Percentiles rank a stretch among this genome's conserved stretches.
These are phyloP conservation scores for Cheilosia vernalis DNA, from an alignment of 2,888 invertebrate genomes.

Conservation along the genomic window DNA sequence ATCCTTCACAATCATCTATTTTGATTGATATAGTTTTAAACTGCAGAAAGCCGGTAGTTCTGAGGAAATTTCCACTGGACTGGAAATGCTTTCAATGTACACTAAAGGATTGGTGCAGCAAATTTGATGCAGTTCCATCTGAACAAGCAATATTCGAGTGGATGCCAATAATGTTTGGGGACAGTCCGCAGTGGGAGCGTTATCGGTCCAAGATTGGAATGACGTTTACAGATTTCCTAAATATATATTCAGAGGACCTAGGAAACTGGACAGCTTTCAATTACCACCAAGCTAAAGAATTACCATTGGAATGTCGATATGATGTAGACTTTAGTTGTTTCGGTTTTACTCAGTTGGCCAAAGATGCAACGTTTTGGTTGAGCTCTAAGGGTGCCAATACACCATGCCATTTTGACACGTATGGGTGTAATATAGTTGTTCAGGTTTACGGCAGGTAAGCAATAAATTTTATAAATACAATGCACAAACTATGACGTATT, in stretches of 20 bases:
- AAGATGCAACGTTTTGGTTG: conserved; percentile 94
- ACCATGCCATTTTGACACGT: conserved; percentile 96
- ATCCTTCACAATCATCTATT: background rate
- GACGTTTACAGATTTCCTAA: conserved; percentile 87
- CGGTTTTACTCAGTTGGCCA: conserved; percentile 88
- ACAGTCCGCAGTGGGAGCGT: conserved; percentile 92
- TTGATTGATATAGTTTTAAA: conserved; percentile 81
- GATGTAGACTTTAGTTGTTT: conserved; percentile 87
- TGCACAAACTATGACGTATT: background rate
- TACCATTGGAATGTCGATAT: conserved; percentile 80
- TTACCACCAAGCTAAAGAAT: conserved; percentile 79
- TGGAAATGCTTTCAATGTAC: conserved; percentile 80
- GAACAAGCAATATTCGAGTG: conserved; percentile 77
- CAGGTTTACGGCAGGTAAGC: conserved; percentile 93
- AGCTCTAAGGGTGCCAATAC: conserved; percentile 95
- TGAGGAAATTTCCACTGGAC: conserved; percentile 77
- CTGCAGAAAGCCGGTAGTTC: conserved; percentile 79
- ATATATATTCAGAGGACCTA: conserved; percentile 78
- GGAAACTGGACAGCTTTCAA: conserved; percentile 79
- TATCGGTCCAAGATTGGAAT: conserved; percentile 86
- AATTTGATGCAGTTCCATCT: conserved; percentile 75
- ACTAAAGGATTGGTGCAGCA: conserved; percentile 79
- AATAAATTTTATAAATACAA: background rate
- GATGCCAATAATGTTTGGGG: conserved; percentile 77
- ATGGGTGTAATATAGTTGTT: conserved; percentile 95